phyloP scores from a whole-genome alignment of 2,113 vertebrate genomes.

The Pteronura brasiliensis region DNA sequence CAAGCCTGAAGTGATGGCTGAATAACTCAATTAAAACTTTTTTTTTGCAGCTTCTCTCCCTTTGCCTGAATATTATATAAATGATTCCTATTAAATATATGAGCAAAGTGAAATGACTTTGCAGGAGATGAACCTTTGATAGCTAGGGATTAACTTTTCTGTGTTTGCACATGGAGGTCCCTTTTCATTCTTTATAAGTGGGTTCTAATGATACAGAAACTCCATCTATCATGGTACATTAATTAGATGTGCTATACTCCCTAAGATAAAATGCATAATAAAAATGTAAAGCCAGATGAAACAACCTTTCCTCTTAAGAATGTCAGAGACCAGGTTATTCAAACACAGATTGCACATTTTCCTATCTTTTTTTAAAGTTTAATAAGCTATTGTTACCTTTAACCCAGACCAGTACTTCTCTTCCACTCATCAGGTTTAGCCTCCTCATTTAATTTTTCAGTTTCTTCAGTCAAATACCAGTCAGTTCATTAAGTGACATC shows the following conservation, averaged over 20 bases:
- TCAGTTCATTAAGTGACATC: neutral
- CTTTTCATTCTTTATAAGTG: slow-evolving; percentile 71
- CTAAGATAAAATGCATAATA: slow-evolving; percentile 69
- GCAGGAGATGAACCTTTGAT: slow-evolving; percentile 68
- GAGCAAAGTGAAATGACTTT: slow-evolving; percentile 69
- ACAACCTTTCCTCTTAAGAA: slow-evolving; percentile 63
- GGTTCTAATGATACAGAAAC: slow-evolving; percentile 73
- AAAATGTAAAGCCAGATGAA: slow-evolving; percentile 63
- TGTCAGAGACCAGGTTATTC: slow-evolving; percentile 60
- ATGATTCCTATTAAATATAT: slow-evolving; percentile 66
- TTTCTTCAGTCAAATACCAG: neutral
- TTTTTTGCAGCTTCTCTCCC: slow-evolving; percentile 39
- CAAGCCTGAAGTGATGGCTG: slow-evolving; percentile 60
- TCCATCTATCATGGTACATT: slow-evolving; percentile 74
- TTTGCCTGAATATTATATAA: slow-evolving; percentile 63
- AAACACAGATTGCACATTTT: slow-evolving; percentile 28
- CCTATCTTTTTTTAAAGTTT: slow-evolving; percentile 12
- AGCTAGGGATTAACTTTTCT: slow-evolving; percentile 67
- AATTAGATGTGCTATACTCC: slow-evolving; percentile 64
- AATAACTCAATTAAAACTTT: slow-evolving; percentile 76
- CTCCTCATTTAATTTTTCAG: neutral
- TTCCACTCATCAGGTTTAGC: neutral
- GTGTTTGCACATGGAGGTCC: slow-evolving; percentile 58
- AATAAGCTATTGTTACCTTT: slow-evolving; percentile 44
- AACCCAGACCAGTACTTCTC: neutral